These are phyloP conservation scores for Phaedon cochleariae DNA, from an alignment of 2,888 invertebrate species.

Conservation along the genomic window DNA sequence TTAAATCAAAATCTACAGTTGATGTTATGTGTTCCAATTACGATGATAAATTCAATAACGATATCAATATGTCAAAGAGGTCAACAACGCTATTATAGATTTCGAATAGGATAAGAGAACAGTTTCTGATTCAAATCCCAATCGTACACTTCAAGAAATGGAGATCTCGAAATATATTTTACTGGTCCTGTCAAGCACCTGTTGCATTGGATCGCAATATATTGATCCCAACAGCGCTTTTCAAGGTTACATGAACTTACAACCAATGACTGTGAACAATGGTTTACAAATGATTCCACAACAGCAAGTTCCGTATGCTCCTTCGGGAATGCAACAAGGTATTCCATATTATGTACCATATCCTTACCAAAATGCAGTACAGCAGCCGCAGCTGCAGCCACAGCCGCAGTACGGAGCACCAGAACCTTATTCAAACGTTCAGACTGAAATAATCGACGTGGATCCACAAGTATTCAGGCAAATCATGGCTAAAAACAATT, in stretches of 20 bases:
- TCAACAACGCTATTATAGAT: neutral
- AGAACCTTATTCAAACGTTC: slow-evolving; percentile 43
- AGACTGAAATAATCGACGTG: slow-evolving; percentile 49
- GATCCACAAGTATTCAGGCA: slow-evolving; percentile 36
- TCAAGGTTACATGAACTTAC: neutral
- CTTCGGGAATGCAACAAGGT: neutral
- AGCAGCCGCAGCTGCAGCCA: neutral
- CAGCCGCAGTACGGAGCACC: neutral
- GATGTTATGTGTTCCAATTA: no score
- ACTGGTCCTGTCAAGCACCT: neutral
- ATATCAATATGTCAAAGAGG: neutral
- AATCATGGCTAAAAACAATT: slow-evolving; percentile 14
- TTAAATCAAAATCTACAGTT: no score
- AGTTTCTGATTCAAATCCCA: neutral
- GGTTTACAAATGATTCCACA: neutral
- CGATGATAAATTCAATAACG: no score
- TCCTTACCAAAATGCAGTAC: neutral
- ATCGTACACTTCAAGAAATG: neutral
- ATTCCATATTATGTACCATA: neutral
- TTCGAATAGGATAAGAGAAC: neutral
- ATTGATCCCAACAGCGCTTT: neutral
- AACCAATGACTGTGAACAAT: neutral
- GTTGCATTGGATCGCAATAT: neutral
- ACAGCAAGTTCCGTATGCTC: neutral
- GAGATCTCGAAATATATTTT: neutral